A percentile compares a stretch with the other conserved stretches of the same genome.
Evolutionary conservation across 1,140 invertebrate species (phyloP).

Genomic region (Sycophila sp.): DNA sequence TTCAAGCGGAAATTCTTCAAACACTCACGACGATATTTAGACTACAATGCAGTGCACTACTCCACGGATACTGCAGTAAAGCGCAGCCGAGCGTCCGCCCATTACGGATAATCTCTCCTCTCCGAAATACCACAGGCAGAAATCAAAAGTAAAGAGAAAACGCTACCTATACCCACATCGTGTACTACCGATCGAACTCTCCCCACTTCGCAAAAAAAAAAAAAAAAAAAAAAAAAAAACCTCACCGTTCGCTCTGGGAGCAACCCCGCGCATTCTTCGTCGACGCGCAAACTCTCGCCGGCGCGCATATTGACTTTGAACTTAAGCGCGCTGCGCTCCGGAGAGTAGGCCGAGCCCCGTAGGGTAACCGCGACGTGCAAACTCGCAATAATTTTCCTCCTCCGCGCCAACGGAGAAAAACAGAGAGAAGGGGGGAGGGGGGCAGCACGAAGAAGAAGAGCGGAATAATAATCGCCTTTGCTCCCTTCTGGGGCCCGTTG

Average conservation of each 20-base stretch:
- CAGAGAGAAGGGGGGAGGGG: conserved; percentile 1
- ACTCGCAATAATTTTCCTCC: conserved; percentile 23
- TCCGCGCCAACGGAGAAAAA: conserved; percentile 16
- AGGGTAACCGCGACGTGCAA: neutral
- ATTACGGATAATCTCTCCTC: too few species aligned
- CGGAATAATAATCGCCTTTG: conserved; percentile 22
- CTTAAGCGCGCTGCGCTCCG: neutral
- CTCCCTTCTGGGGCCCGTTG: conserved; percentile 12
- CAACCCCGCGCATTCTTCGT: neutral
- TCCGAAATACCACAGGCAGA: too few species aligned
- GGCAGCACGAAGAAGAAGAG: conserved; percentile 8
- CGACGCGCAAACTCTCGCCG: neutral
- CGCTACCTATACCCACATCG: too few species aligned
- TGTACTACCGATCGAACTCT: too few species aligned
- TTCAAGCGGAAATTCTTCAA: too few species aligned
- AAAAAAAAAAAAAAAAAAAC: neutral
- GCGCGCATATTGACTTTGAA: neutral
- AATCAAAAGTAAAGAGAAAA: too few species aligned
- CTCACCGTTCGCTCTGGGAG: neutral
- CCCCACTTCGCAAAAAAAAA: neutral
- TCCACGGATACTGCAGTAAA: too few species aligned
- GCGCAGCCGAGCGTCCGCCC: too few species aligned
- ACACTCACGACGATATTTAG: too few species aligned
- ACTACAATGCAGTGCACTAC: too few species aligned
- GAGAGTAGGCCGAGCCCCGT: neutral